Conservation (phyloP, 1,140 invertebrate genomes). For the Drosophila sproati region DNA sequence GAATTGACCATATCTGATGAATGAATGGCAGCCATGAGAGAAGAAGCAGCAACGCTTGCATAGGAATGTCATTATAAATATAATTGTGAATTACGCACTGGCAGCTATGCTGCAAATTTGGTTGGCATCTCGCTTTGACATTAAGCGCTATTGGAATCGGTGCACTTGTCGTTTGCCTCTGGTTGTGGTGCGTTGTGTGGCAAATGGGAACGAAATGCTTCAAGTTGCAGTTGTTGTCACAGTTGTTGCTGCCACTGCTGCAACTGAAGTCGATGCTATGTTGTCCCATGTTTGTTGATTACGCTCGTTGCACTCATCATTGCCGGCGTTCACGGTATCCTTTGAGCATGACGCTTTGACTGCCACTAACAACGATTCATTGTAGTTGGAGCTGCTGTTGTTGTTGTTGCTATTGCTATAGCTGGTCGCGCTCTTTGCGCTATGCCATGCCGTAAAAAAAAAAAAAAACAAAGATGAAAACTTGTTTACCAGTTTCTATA, state of each 20-base stretch:
- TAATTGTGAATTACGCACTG: constrained; percentile 62
- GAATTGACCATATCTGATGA: not conserved
- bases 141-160: not conserved
- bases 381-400: constrained; percentile 5
- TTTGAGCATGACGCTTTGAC: constrained; percentile 70
- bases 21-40: constrained; percentile 7
- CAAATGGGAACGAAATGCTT: constrained; percentile 57
- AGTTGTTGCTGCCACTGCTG: not conserved
- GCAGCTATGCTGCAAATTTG: not conserved
- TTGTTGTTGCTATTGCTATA: constrained; percentile 26
- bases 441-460: constrained; percentile 19
- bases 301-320: constrained; percentile 52
- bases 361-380: constrained; percentile 35
- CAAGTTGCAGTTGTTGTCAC: constrained; percentile 38
- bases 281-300: constrained; percentile 45
- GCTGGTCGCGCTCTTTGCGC: constrained; percentile 52
- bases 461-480: constrained; percentile 45
- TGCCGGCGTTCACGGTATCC: constrained; percentile 57
- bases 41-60: constrained; percentile 41
- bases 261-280: constrained; percentile 18
- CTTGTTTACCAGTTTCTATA: constrained; percentile 71
- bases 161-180: too few relatives aligned
- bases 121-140: not conserved
- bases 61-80: constrained; percentile 50
- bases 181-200: not conserved